phyloP scores from a whole-genome alignment of 1,140 invertebrate genomes.

The Papilio glaucus region DNA sequence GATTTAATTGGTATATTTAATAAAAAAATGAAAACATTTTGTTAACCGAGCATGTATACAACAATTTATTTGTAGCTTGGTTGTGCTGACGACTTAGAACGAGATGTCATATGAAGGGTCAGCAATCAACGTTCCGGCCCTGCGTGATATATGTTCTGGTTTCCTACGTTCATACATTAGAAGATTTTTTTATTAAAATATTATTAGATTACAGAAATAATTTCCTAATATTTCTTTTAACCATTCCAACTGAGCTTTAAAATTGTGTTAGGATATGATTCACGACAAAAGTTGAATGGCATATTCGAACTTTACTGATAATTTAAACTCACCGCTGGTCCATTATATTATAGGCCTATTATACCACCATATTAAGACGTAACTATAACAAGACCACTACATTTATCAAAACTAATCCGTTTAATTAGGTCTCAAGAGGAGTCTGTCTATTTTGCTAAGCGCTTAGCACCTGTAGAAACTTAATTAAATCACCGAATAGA shows the following conservation, averaged over 20 bases:
- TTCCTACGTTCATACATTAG: not conserved
- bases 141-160: not conserved
- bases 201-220: too few species aligned
- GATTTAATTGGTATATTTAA: too few species aligned
- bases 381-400: constrained; percentile 6
- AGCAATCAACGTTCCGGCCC: not conserved
- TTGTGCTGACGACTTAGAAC: not conserved
- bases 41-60: not conserved
- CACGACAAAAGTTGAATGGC: too few species aligned
- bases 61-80: constrained; percentile 13
- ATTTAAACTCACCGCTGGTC: too few species aligned
- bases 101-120: constrained; percentile 2
- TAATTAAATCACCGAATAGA: constrained; percentile 30
- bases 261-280: too few species aligned
- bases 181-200: too few species aligned
- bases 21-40: not conserved
- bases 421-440: constrained; percentile 22
- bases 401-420: constrained; percentile 33
- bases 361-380: not conserved
- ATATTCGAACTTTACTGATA: too few species aligned
- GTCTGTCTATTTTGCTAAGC: constrained; percentile 6
- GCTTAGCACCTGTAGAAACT: constrained; percentile 17
- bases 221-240: too few species aligned
- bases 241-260: too few species aligned
- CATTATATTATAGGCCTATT: too few species aligned